Evolutionary conservation across 2,888 invertebrate genomes (phyloP).

Genomic region (Fabriciana adippe): DNA sequence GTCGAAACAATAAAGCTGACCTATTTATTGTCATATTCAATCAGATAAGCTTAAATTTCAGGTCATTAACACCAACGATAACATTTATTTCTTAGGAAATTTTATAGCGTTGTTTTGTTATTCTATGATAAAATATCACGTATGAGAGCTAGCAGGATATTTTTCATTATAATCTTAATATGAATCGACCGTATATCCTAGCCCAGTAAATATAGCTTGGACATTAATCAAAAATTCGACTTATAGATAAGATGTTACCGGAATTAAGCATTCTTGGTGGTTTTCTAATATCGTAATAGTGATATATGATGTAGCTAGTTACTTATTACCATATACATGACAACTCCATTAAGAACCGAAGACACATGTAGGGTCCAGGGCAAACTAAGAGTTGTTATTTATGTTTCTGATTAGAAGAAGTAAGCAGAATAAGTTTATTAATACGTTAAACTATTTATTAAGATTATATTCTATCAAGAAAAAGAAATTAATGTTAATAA

Average conservation of each 20-base stretch:
- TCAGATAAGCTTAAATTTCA: slow-evolving; percentile 68
- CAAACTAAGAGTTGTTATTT: slow-evolving; percentile 31
- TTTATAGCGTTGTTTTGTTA: slow-evolving; percentile 36
- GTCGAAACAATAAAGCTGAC: slow-evolving; percentile 68
- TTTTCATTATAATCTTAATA: slow-evolving; percentile 61
- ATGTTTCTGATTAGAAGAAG: slow-evolving; percentile 19
- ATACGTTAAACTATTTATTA: background rate
- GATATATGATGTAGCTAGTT: slow-evolving; percentile 70
- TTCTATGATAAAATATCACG: slow-evolving; percentile 47
- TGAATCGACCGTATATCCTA: slow-evolving; percentile 48
- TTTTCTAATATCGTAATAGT: slow-evolving; percentile 58
- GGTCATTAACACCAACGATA: slow-evolving; percentile 71
- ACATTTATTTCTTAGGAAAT: slow-evolving; percentile 38
- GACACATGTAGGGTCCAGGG: slow-evolving; percentile 55
- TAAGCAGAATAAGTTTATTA: slow-evolving; percentile 1
- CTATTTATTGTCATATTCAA: slow-evolving; percentile 70
- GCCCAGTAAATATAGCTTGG: slow-evolving; percentile 40
- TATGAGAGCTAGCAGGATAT: slow-evolving; percentile 47
- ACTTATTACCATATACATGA: slow-evolving; percentile 79
- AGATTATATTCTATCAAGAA: background rate
- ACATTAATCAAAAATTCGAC: slow-evolving; percentile 66
- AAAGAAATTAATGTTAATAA: background rate
- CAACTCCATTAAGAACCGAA: slow-evolving; percentile 74
- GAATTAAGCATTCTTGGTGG: slow-evolving; percentile 58
- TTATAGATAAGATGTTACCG: slow-evolving; percentile 56